Evolutionary conservation across 2,113 vertebrate genomes (phyloP).

Genomic region (Tenrec ecaudatus): DNA sequence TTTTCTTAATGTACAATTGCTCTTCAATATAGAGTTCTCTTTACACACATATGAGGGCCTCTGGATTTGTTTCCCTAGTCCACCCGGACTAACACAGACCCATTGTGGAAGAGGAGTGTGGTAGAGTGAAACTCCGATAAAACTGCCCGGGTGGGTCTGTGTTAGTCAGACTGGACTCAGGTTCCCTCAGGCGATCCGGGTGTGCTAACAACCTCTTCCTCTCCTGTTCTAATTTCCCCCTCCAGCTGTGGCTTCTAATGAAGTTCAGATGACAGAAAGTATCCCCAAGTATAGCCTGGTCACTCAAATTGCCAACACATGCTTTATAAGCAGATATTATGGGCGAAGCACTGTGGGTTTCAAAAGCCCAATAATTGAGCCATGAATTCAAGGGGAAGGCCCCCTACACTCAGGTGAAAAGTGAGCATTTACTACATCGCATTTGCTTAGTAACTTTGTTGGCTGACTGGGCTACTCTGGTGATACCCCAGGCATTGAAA

Average conservation of each 20-base stretch:
- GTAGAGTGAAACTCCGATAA: too few relatives aligned
- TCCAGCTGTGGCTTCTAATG: background rate
- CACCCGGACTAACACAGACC: too few relatives aligned
- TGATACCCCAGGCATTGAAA: background rate
- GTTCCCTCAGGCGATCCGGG: background rate
- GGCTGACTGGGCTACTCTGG: background rate
- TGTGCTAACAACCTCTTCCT: background rate
- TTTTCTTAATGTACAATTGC: too few relatives aligned
- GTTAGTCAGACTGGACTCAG: too few relatives aligned
- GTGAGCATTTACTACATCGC: background rate
- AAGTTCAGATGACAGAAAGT: background rate
- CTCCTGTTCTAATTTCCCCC: too few relatives aligned
- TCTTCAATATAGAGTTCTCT: too few relatives aligned
- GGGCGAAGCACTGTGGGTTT: background rate
- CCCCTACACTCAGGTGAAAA: background rate
- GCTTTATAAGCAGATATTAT: background rate
- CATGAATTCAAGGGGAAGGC: background rate
- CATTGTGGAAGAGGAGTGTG: too few relatives aligned
- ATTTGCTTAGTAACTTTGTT: background rate
- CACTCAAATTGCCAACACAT: background rate
- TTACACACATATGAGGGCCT: too few relatives aligned
- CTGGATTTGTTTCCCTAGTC: too few relatives aligned
- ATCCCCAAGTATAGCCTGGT: background rate
- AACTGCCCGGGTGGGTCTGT: too few relatives aligned
- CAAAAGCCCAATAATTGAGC: background rate